Conservation (phyloP, 2,797 vertebrate species). For the Crocodylus rhombifer region DNA sequence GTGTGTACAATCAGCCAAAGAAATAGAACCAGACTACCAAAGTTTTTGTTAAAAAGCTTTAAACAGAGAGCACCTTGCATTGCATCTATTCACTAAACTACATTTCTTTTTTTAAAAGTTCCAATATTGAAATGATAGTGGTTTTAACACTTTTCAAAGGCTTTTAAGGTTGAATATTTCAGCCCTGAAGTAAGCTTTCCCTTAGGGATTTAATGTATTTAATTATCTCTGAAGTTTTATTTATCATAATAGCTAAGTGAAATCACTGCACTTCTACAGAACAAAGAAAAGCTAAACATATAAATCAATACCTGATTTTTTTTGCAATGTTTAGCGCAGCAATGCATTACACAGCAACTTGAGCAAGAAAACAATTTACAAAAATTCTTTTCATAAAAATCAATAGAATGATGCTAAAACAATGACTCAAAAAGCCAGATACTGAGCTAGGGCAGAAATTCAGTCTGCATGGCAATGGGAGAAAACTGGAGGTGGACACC, state of each 20-base stretch:
- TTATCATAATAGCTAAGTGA: slow-evolving; percentile 74
- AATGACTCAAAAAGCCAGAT: neutral
- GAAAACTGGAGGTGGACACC: neutral
- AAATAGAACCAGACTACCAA: neutral
- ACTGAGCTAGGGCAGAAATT: neutral
- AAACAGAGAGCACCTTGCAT: neutral
- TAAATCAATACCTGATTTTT: slow-evolving; percentile 76
- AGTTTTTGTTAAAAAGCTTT: neutral
- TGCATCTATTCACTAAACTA: neutral
- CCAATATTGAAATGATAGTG: slow-evolving; percentile 12
- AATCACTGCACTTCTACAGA: slow-evolving; percentile 65
- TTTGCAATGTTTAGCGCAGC: slow-evolving; percentile 62
- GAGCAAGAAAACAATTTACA: slow-evolving; percentile 45
- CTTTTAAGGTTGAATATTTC: slow-evolving; percentile 73
- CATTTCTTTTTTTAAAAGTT: neutral
- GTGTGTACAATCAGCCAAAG: neutral
- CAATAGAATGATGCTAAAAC: neutral
- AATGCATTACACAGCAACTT: neutral
- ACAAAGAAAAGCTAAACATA: slow-evolving; percentile 68
- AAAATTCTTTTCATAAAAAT: neutral
- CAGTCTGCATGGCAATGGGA: neutral
- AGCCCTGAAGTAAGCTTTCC: slow-evolving; percentile 68
- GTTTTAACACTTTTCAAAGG: slow-evolving; percentile 59
- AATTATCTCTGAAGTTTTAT: slow-evolving; percentile 79
- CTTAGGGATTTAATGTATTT: slow-evolving; percentile 74